phyloP scores from a whole-genome alignment of 2,113 vertebrate genomes.

The Ceratotherium simum region DNA sequence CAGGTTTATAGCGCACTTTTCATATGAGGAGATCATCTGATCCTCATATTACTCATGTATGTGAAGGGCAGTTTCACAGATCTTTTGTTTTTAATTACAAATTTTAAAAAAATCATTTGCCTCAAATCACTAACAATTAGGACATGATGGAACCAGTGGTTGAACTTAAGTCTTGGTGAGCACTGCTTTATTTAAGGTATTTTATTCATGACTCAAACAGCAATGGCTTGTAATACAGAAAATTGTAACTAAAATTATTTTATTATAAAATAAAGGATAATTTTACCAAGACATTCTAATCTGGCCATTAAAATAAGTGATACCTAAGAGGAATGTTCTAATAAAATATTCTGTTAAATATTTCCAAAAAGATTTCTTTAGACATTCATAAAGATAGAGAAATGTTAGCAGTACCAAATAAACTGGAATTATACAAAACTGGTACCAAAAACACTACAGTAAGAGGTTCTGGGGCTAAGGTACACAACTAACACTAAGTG shows the following conservation, averaged over 20 bases:
- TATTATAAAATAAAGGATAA: conserved; percentile 48
- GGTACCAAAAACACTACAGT: background rate
- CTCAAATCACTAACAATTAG: conserved; percentile 33
- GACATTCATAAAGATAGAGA: conserved; percentile 40
- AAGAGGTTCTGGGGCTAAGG: background rate
- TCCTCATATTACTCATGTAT: background rate
- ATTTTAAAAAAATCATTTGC: background rate
- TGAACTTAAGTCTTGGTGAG: background rate
- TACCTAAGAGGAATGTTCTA: background rate
- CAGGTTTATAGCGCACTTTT: background rate
- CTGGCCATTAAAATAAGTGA: conserved; percentile 4
- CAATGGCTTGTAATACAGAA: background rate
- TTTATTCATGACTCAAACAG: conserved; percentile 13
- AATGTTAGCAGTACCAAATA: background rate
- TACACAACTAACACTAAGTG: background rate
- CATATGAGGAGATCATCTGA: conserved; percentile 17
- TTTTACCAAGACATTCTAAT: conserved; percentile 46
- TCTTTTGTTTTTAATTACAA: background rate
- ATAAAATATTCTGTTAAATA: conserved; percentile 28
- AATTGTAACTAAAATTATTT: background rate
- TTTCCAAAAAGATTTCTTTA: background rate
- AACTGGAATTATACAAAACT: conserved; percentile 9
- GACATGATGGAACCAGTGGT: background rate
- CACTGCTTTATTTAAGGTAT: background rate
- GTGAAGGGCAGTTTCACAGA: background rate